These are phyloP conservation scores for Homarus americanus DNA, from an alignment of 1,140 invertebrate genomes.

Conservation along the genomic window DNA sequence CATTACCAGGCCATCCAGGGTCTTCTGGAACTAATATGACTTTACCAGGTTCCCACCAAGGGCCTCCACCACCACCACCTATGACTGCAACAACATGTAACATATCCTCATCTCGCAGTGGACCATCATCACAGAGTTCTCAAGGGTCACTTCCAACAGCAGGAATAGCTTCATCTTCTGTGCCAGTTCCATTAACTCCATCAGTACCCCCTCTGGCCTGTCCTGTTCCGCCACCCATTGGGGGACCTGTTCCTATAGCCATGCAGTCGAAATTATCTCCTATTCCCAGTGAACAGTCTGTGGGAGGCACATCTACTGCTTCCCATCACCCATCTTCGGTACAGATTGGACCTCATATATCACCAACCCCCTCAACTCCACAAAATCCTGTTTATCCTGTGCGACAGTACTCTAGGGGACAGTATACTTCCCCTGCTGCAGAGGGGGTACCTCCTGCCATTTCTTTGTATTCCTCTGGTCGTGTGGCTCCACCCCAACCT, in stretches of 20 bases:
- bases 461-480: constrained; percentile 29
- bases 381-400: constrained; percentile 13
- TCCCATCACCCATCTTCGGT: constrained; percentile 2
- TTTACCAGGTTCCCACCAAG: neutral
- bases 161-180: neutral
- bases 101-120: neutral
- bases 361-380: neutral
- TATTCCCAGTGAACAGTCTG: neutral
- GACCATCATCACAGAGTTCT: neutral
- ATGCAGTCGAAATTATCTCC: neutral
- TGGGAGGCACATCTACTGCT: neutral
- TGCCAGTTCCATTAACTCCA: neutral
- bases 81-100: neutral
- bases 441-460: neutral
- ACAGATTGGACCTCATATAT: constrained; percentile 3
- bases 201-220: neutral
- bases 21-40: neutral
- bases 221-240: constrained; percentile 11
- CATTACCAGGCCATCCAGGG: neutral
- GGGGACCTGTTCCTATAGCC: neutral
- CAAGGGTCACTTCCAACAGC: neutral
- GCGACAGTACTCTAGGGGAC: constrained; percentile 14
- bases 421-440: constrained; percentile 7
- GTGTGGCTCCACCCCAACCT: constrained; percentile 39
- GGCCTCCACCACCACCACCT: neutral